These are phyloP conservation scores for Salvator merianae DNA, from an alignment of 2,113 vertebrate genomes.

Conservation along the genomic window DNA sequence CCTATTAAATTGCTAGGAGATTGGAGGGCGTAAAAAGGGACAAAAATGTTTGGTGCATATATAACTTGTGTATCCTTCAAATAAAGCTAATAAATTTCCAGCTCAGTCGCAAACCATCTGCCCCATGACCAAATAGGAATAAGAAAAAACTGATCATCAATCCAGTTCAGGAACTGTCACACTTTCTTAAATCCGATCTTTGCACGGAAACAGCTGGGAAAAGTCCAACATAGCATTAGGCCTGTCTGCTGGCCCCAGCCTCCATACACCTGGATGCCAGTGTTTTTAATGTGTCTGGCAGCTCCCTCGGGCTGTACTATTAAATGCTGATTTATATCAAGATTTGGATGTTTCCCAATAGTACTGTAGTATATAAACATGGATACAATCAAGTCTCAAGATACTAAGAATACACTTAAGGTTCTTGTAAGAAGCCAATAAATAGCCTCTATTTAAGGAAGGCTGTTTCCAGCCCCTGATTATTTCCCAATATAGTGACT, in stretches of 20 bases:
- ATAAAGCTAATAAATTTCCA: background rate
- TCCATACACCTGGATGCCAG: too few relatives aligned
- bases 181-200: too few relatives aligned
- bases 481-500: background rate
- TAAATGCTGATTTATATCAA: background rate
- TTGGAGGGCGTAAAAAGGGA: too few relatives aligned
- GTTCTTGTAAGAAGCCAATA: background rate
- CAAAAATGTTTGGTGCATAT: background rate
- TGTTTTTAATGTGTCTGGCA: too few relatives aligned
- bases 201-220: too few relatives aligned
- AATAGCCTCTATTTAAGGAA: background rate
- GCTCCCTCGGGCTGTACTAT: background rate
- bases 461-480: background rate
- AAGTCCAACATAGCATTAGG: too few relatives aligned
- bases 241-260: too few relatives aligned
- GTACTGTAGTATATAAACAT: background rate
- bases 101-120: background rate
- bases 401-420: background rate
- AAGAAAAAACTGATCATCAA: too few relatives aligned
- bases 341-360: background rate
- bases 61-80: background rate
- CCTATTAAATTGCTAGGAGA: too few relatives aligned
- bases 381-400: background rate
- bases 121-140: background rate
- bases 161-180: too few relatives aligned